Evolutionary conservation across 1,140 invertebrate species (phyloP), one percentile per base, ranked within the genome.

Genomic region (Orussus abietinus): DNA sequence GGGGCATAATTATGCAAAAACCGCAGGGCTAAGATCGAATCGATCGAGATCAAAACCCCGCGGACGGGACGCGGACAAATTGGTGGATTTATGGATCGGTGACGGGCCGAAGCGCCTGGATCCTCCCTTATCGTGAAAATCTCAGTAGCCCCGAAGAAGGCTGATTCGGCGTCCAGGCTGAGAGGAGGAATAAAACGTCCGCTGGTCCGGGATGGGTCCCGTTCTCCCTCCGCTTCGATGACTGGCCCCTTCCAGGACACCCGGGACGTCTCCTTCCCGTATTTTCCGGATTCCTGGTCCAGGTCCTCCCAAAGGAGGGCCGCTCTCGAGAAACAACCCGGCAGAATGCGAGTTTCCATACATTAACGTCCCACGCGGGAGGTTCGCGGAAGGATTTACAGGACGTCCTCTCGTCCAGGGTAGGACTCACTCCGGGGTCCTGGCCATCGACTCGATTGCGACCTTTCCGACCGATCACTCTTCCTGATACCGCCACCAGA

Each of bases 41-140:
- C 63, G 63, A 54, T 38, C 40, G 51, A 64, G 68, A 71, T 69
- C 59, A 71, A 69, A 69, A 69, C 57, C 53, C 53, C 47, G 40
- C 39, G 49, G 64, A 64, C 57, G 53, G 49, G 32, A 45, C 33
- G 39, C 41, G 48, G 66, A 71, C 68, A 71, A 71, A 71, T 71
- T 69, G 64, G 57, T 61, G 53, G 53, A 69, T 71, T 71, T 71
- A 69, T 71, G 55, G 59, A 59, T 66, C 55, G 57, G 48, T 64
- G 64, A 62, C 51, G 57, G 52, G 56, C 51, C 57, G n/a, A 51
- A 59, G 51, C 53, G 51, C 53, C 40, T 50, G 57, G 40, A 63
- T 58, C 39, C 52, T 55, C 39, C 52, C 47, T 66, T 69, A 66
- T 67, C 63, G 55, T 58, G 20, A 43, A 54, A 69, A 69, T 67